A percentile compares a stretch with the other conserved stretches of the same genome.
Evolutionary conservation across 2,113 vertebrate species (phyloP).

Genomic region (Gymnobelideus leadbeateri): DNA sequence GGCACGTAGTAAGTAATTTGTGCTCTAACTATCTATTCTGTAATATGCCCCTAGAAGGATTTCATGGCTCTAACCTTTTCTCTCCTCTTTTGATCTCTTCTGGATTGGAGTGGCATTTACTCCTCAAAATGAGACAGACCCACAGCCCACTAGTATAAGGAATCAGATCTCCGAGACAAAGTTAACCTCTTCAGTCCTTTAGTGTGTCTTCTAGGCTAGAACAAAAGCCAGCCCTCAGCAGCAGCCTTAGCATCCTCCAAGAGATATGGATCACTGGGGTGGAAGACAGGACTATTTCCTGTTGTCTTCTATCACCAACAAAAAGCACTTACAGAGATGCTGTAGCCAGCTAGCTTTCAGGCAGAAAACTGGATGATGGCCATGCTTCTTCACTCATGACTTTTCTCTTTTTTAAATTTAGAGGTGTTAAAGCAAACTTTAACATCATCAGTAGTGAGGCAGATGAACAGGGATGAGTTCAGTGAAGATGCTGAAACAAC

Average conservation of each 20-base stretch:
- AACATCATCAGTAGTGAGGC: not conserved
- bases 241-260: not conserved
- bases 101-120: not conserved
- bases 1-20: not conserved
- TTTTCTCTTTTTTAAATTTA: not conserved
- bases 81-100: not conserved
- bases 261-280: too few relatives aligned
- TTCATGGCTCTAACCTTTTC: not conserved
- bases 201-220: not conserved
- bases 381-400: not conserved
- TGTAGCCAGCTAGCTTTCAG: not conserved
- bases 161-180: not conserved
- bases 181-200: not conserved
- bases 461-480: not conserved
- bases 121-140: not conserved
- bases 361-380: not conserved
- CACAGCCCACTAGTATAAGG: not conserved
- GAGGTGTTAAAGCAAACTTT: not conserved
- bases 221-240: conserved; percentile 22
- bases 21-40: not conserved
- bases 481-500: not conserved
- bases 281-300: not conserved
- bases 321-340: not conserved
- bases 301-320: not conserved
- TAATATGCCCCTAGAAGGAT: not conserved